phyloP scores from a whole-genome alignment of 2,888 invertebrate species.

The Ethmia dodecea region DNA sequence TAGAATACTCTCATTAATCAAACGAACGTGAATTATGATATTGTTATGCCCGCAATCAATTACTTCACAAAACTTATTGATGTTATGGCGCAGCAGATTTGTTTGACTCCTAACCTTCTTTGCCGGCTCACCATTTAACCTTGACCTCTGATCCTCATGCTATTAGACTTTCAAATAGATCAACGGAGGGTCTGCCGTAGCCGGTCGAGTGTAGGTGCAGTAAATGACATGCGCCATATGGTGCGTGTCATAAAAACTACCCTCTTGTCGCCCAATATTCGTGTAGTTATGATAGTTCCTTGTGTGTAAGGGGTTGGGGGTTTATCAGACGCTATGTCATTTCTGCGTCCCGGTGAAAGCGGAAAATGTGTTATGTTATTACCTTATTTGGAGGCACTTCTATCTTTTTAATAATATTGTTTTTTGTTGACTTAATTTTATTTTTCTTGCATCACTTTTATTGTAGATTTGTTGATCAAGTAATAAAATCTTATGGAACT shows the following conservation, averaged over 20 bases:
- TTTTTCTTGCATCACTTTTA: too few relatives aligned
- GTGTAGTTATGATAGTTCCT: constrained; percentile 62
- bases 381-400: too few relatives aligned
- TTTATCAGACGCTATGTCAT: constrained; percentile 2
- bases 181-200: constrained; percentile 24
- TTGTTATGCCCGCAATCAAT: constrained; percentile 66
- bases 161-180: constrained; percentile 12
- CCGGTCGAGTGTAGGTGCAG: constrained; percentile 48
- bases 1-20: neutral
- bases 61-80: constrained; percentile 54
- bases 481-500: too few relatives aligned
- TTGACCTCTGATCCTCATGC: constrained; percentile 19
- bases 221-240: constrained; percentile 73
- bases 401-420: too few relatives aligned
- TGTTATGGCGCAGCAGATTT: constrained; percentile 60
- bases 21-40: constrained; percentile 51
- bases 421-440: too few relatives aligned
- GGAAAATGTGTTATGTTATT: too few relatives aligned
- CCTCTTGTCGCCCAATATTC: constrained; percentile 56
- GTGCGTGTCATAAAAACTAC: constrained; percentile 65
- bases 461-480: too few relatives aligned
- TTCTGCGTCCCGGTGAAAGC: too few relatives aligned
- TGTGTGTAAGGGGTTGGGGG: constrained; percentile 50
- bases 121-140: constrained; percentile 31
- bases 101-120: constrained; percentile 67